These are phyloP conservation scores for Caenorhabditis macrosperma DNA, from an alignment of 2,888 invertebrate species.

Conservation along the genomic window DNA sequence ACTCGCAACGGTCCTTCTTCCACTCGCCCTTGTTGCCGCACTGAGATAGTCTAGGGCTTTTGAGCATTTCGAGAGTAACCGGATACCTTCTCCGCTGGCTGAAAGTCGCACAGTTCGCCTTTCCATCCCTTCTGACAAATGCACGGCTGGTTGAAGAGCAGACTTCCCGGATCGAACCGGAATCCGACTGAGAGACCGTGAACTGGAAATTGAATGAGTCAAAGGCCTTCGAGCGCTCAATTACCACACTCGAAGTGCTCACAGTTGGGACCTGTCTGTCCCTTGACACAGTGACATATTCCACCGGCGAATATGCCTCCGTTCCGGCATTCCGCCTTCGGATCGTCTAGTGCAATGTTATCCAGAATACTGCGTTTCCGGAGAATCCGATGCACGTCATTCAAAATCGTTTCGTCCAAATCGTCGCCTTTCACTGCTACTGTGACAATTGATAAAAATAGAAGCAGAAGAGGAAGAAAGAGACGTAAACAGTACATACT, in stretches of 20 bases:
- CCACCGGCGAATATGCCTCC: conserved; percentile 68
- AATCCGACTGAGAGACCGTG: conserved; percentile 73
- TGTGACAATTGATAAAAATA: conserved; percentile 30
- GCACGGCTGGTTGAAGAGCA: conserved; percentile 72
- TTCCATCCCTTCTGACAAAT: conserved; percentile 74
- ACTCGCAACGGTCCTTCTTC: conserved; percentile 71
- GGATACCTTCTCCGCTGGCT: conserved; percentile 71
- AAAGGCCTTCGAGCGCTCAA: no score
- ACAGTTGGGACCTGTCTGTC: conserved; percentile 71
- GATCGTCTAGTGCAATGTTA: conserved; percentile 64
- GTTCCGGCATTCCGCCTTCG: conserved; percentile 62
- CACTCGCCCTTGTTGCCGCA: conserved; percentile 77
- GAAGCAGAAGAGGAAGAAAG: conserved; percentile 7
- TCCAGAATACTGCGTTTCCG: conserved; percentile 63
- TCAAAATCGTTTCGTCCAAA: conserved; percentile 15
- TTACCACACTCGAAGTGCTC: conserved; percentile 75
- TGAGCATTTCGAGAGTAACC: background rate
- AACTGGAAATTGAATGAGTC: conserved; percentile 58
- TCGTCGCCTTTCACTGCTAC: background rate
- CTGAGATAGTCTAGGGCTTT: conserved; percentile 51
- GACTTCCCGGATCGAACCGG: conserved; percentile 73
- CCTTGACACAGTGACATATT: conserved; percentile 71
- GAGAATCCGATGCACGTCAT: conserved; percentile 45
- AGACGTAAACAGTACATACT: conserved; percentile 36
- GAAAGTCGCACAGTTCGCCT: conserved; percentile 75